These are phyloP conservation scores for Polypedilum vanderplanki DNA, from an alignment of 1,140 invertebrate species.

Conservation along the genomic window DNA sequence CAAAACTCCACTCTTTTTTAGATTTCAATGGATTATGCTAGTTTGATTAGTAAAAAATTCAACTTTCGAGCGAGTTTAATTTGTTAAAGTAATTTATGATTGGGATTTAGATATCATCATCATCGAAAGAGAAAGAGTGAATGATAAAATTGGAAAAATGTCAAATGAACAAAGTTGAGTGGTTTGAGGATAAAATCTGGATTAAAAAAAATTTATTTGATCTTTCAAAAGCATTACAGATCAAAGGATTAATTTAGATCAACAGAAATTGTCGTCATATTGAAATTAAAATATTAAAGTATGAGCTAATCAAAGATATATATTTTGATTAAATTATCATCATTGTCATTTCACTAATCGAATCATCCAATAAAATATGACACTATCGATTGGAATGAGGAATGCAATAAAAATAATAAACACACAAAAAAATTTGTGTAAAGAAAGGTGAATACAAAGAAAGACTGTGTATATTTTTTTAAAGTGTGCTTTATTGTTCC, in stretches of 20 bases:
- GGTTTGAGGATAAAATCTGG: no score
- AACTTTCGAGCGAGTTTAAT: neutral
- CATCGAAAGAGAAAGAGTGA: neutral
- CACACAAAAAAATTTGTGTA: neutral
- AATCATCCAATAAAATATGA: neutral
- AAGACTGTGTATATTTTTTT: neutral
- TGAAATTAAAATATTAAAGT: no score
- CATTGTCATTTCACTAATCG: slow-evolving; percentile 1
- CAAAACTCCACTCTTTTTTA: neutral
- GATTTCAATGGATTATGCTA: slow-evolving; percentile 6
- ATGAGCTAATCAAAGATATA: no score
- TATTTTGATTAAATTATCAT: neutral
- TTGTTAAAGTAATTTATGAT: neutral
- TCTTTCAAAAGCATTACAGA: no score
- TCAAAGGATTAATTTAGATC: no score
- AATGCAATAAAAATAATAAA: slow-evolving; percentile 20
- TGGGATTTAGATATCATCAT: slow-evolving; percentile 2
- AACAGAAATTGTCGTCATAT: no score
- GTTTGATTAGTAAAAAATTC: neutral
- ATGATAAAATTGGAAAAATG: neutral
- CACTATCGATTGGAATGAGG: neutral
- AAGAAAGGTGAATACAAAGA: neutral
- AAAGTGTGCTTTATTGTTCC: slow-evolving; percentile 17
- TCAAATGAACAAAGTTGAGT: no score
- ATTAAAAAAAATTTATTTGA: no score